A percentile compares a stretch with the other conserved stretches of the same genome.
These are phyloP conservation scores for Meiosimyza platycephala DNA, from an alignment of 2,888 invertebrate genomes.

Conservation along the genomic window DNA sequence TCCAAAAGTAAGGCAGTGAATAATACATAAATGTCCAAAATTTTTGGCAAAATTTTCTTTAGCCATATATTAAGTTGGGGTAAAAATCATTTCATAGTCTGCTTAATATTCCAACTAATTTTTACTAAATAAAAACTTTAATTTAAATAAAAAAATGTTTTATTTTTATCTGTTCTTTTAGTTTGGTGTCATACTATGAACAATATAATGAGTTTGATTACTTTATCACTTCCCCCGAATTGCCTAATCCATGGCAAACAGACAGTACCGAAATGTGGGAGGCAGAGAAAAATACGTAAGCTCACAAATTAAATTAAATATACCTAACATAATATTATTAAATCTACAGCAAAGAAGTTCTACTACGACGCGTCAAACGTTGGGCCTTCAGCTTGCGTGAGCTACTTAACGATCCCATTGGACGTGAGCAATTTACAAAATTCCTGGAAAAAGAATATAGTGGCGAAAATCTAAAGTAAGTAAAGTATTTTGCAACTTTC, in stretches of 20 bases:
- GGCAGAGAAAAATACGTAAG: constrained; percentile 89
- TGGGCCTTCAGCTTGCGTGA: constrained; percentile 98
- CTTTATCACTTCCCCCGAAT: constrained; percentile 91
- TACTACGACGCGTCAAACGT: constrained; percentile 90
- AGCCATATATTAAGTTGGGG: no score
- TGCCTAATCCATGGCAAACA: constrained; percentile 96
- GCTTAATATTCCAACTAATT: no score
- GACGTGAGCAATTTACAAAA: constrained; percentile 93
- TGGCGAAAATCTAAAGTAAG: constrained; percentile 96
- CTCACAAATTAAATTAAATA: neutral
- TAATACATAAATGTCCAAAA: no score
- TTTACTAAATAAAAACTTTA: no score
- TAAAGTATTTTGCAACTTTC: constrained; percentile 31
- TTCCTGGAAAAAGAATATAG: constrained; percentile 99
- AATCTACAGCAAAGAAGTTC: constrained; percentile 84
- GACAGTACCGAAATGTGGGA: constrained; percentile 98
- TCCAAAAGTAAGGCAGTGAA: no score
- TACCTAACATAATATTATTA: neutral
- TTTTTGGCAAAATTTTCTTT: no score
- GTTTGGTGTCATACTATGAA: constrained; percentile 91
- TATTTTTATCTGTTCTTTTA: constrained; percentile 59
- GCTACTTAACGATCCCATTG: constrained; percentile 92
- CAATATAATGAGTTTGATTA: constrained; percentile 97
- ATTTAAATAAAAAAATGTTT: no score
- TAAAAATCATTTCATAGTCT: no score